These are phyloP conservation scores for Darevskia mixta DNA, from an alignment of 2,797 vertebrate genomes.

Conservation along the genomic window DNA sequence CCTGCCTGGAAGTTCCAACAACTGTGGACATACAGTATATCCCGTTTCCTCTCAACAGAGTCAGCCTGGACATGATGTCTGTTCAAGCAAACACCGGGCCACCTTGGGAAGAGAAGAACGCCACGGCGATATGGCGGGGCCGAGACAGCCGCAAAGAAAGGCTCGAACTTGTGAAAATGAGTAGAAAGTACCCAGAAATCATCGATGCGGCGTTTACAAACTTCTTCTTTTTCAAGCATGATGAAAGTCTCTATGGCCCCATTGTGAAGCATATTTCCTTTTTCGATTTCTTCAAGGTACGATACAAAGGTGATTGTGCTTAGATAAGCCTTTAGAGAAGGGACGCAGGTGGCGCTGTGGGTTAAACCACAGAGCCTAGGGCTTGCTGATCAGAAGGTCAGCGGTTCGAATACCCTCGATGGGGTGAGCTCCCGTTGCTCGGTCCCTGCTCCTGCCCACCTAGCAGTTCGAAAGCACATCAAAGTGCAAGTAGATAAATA, in stretches of 20 bases:
- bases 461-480: too few species aligned
- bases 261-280: slow-evolving; percentile 97
- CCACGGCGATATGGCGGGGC: slow-evolving; percentile 94
- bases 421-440: too few species aligned
- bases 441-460: too few species aligned
- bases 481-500: too few species aligned
- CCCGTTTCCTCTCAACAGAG: slow-evolving; percentile 79
- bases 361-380: too few species aligned
- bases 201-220: slow-evolving; percentile 97
- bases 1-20: background rate
- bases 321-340: background rate
- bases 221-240: slow-evolving; percentile 98
- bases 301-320: slow-evolving; percentile 24
- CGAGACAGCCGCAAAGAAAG: slow-evolving; percentile 96
- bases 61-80: slow-evolving; percentile 98
- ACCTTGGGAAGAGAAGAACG: slow-evolving; percentile 89
- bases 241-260: slow-evolving; percentile 94
- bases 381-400: too few species aligned
- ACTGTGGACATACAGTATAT: slow-evolving; percentile 22
- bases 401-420: too few species aligned
- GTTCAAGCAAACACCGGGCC: slow-evolving; percentile 96
- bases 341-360: too few species aligned
- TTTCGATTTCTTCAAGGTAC: slow-evolving; percentile 98
- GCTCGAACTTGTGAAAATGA: slow-evolving; percentile 94
- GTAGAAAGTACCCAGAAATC: slow-evolving; percentile 85